Percentiles rank a stretch among this genome's conserved stretches.
Evolutionary conservation across 1,140 invertebrate species (phyloP).

Genomic region (Hycleus cichorii): DNA sequence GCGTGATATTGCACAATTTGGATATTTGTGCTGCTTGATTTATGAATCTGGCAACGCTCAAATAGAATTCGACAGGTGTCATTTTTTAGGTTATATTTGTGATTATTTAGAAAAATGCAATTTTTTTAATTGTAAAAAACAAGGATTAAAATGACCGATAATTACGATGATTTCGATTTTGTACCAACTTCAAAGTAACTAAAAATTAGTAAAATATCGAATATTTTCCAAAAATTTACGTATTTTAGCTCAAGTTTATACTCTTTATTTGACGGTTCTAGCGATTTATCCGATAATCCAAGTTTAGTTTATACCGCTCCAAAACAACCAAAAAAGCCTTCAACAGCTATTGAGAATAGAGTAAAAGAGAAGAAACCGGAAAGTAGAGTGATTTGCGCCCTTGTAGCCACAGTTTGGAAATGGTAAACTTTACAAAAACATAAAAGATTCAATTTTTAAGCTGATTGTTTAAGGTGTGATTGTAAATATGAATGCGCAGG

Average conservation of each 20-base stretch:
- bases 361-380: slow-evolving; percentile 6
- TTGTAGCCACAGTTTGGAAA: slow-evolving; percentile 25
- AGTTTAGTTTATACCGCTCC: slow-evolving; percentile 28
- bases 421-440: slow-evolving; percentile 9
- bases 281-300: not conserved
- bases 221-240: not conserved
- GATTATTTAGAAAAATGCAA: not conserved
- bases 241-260: slow-evolving; percentile 26
- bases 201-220: not conserved
- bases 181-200: slow-evolving; percentile 12
- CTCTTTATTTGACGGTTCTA: slow-evolving; percentile 19
- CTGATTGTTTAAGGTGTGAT: slow-evolving; percentile 16
- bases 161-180: slow-evolving; percentile 19
- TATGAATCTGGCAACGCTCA: too few relatives aligned
- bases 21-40: too few relatives aligned
- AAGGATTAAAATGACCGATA: slow-evolving; percentile 13
- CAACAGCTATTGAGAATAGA: not conserved
- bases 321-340: slow-evolving; percentile 22
- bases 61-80: too few relatives aligned
- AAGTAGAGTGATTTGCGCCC: slow-evolving; percentile 16
- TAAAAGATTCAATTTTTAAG: not conserved
- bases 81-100: too few relatives aligned
- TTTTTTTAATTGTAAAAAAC: not conserved
- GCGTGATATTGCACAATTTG: too few relatives aligned
- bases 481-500: slow-evolving; percentile 14